Evolutionary conservation across 1,140 invertebrate genomes (phyloP), one percentile per base, ranked within the genome.

Genomic region (Orussus abietinus): DNA sequence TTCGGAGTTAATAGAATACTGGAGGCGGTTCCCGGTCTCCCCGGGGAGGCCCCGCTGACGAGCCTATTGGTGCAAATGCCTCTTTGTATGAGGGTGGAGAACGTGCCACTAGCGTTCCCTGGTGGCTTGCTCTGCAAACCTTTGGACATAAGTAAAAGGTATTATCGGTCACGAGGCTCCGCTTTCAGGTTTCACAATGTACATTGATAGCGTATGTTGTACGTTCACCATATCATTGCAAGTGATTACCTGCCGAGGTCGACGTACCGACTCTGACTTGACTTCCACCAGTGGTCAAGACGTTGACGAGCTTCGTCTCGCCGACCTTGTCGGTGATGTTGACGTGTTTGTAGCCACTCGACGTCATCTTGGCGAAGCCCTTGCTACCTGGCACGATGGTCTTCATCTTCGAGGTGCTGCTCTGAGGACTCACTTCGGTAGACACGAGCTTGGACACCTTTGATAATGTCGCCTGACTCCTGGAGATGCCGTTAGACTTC

Each of bases 1-100:
- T 39, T 53, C 4, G 63, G 48, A 1, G 62, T 57, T 35, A 62
- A 42, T 40, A 69, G 28, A 32, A 64, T 51, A 40, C 53, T 66
- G 18, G 59, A 53, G 25, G 58, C 29, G 11, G 55, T 45, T 5
- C 50, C 32, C 9, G 51, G 12, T 49, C 56, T 50, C 9, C 42
- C 13, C 3, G 46, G 48, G 5, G 55, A 38, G 9, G 46, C 36
- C 15, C 29, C 44, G 31, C 31, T 48, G 7, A 43, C 25, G 3
- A 57, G 17, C 31, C 42, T 45, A 11, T 51, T 30, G 15, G 63
- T 15, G 37, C n/a, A 57, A 45, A 59, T 64, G 12, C 59, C 51
- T 32, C 42, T 47, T 26, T 67, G 60, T 5, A 69, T 38, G 22
- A 69, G 37, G 25, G 54, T 51, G 6, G 55, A 49, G 22, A 64